Percentiles rank a stretch among this genome's conserved stretches.
Evolutionary conservation across 2,797 vertebrate species (phyloP).

Genomic region (Glyptemys insculpta): DNA sequence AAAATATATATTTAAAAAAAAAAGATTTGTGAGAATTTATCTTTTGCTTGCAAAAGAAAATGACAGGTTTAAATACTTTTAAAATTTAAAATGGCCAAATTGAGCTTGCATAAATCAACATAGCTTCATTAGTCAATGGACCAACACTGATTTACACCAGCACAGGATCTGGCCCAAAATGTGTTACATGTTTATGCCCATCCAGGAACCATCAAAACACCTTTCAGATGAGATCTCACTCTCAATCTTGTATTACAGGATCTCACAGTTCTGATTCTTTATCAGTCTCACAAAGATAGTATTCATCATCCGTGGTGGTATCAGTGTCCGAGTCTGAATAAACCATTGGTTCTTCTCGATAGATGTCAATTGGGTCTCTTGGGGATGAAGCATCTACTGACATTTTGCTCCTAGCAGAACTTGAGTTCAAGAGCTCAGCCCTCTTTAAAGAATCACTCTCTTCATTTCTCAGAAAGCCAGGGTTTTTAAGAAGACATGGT

Average conservation of each 20-base stretch:
- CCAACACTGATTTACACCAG: constrained; percentile 19
- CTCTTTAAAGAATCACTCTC: constrained; percentile 36
- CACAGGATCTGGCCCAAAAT: background rate
- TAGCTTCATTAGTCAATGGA: constrained; percentile 15
- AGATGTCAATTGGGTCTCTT: constrained; percentile 78
- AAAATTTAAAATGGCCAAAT: background rate
- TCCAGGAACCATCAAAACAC: background rate
- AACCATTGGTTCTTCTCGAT: constrained; percentile 74
- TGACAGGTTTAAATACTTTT: background rate
- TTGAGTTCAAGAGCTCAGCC: constrained; percentile 66
- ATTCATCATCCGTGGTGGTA: constrained; percentile 96
- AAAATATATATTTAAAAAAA: background rate
- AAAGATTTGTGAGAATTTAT: background rate
- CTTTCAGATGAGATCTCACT: fast-evolving
- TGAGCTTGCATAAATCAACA: background rate
- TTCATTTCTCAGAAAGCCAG: constrained; percentile 74
- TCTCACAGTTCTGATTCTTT: constrained; percentile 93
- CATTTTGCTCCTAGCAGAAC: constrained; percentile 65
- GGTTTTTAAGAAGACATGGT: constrained; percentile 82
- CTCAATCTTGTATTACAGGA: background rate
- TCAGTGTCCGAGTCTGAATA: constrained; percentile 88
- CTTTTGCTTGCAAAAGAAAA: constrained; percentile 16
- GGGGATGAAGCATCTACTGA: constrained; percentile 78
- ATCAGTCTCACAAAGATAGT: constrained; percentile 89
- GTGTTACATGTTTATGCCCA: constrained; percentile 7